These are phyloP conservation scores for Pelecanoides urinatrix DNA, from an alignment of 2,113 vertebrate species.

Conservation along the genomic window DNA sequence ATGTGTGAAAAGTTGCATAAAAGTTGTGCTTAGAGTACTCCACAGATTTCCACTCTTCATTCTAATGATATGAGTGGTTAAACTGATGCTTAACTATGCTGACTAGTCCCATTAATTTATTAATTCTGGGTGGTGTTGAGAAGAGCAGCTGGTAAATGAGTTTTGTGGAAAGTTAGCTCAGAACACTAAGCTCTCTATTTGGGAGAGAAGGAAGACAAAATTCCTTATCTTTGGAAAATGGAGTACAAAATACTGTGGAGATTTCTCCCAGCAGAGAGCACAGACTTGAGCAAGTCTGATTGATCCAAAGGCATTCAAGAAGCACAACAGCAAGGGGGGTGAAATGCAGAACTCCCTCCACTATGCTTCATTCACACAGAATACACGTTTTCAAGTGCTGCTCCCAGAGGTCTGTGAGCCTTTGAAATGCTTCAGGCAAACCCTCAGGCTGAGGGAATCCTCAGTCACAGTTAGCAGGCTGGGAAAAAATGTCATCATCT, in stretches of 20 bases:
- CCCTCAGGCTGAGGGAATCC: not conserved
- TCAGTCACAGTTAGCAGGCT: slow-evolving; percentile 20
- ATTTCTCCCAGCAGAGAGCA: slow-evolving; percentile 1
- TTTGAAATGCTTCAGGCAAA: not conserved
- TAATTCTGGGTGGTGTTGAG: not conserved
- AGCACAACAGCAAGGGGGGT: slow-evolving; percentile 40
- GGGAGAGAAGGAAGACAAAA: slow-evolving; percentile 23
- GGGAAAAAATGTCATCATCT: not conserved
- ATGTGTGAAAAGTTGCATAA: not conserved
- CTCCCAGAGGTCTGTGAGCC: not conserved
- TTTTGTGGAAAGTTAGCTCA: not conserved
- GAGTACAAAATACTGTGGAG: not conserved
- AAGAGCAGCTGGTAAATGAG: not conserved
- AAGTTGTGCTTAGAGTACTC: not conserved
- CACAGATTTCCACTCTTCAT: not conserved
- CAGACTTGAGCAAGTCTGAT: not conserved
- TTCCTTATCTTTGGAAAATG: slow-evolving; percentile 24
- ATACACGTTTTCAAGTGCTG: not conserved
- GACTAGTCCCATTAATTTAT: not conserved
- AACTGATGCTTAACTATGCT: not conserved
- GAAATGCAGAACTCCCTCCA: not conserved
- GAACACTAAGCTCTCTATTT: not conserved
- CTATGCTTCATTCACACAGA: not conserved
- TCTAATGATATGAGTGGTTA: no score
- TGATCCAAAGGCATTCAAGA: not conserved